Evolutionary conservation across 1,140 invertebrate species (phyloP).

Genomic region (Cotesia typhae): DNA sequence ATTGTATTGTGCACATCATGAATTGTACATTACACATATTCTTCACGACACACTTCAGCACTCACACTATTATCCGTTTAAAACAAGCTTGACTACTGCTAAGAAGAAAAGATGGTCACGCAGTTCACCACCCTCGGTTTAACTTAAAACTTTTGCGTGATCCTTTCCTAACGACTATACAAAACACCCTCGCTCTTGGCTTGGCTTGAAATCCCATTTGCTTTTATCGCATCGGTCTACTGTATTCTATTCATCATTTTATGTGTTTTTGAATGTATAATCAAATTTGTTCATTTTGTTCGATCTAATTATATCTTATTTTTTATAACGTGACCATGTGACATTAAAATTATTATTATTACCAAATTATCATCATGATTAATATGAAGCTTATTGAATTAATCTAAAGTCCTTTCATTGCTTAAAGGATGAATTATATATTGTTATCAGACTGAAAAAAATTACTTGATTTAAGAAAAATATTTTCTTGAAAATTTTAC

Average conservation of each 20-base stretch:
- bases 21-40: neutral
- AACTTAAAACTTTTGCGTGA: conserved; percentile 41
- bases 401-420: too few species aligned
- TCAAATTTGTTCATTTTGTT: conserved; percentile 18
- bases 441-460: too few species aligned
- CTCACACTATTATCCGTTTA: neutral
- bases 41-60: neutral
- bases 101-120: conserved; percentile 35
- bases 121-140: conserved; percentile 36
- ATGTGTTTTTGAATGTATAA: conserved; percentile 26
- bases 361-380: too few species aligned
- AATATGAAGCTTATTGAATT: too few species aligned
- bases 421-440: too few species aligned
- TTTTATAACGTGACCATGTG: too few species aligned
- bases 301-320: too few species aligned
- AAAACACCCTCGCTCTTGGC: neutral
- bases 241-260: conserved; percentile 15
- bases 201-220: conserved; percentile 8
- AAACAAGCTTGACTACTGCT: neutral
- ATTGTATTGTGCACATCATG: neutral
- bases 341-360: too few species aligned
- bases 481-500: too few species aligned
- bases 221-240: neutral
- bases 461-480: too few species aligned
- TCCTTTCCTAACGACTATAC: conserved; percentile 17